Evolutionary conservation across 2,113 vertebrate genomes (phyloP).

Genomic region (Atractosteus spatula): DNA sequence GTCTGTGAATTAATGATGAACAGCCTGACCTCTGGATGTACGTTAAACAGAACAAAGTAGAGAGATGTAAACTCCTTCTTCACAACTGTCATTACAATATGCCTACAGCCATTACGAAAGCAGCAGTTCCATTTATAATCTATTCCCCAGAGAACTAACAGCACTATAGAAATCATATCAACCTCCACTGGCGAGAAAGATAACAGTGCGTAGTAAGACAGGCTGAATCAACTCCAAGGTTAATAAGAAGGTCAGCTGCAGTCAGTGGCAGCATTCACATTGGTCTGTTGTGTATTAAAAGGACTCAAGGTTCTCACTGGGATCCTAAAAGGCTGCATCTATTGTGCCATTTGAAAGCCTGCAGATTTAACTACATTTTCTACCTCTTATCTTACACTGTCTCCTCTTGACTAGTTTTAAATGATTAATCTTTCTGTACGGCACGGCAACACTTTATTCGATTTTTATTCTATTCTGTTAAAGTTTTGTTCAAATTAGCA

Average conservation of each 20-base stretch:
- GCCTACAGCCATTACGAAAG: background rate
- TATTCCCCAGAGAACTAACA: conserved; percentile 2
- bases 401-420: too few relatives aligned
- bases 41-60: conserved; percentile 4
- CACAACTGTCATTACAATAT: conserved; percentile 12
- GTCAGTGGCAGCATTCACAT: background rate
- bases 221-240: conserved; percentile 11
- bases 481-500: too few relatives aligned
- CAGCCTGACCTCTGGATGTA: conserved; percentile 8
- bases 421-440: too few relatives aligned
- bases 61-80: conserved; percentile 12
- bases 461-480: too few relatives aligned
- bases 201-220: conserved; percentile 7
- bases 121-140: conserved; percentile 14
- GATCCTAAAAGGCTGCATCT: background rate
- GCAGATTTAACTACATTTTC: background rate
- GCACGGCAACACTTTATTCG: too few relatives aligned
- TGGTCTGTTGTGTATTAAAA: background rate
- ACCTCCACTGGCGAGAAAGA: background rate
- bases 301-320: background rate
- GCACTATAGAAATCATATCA: conserved; percentile 4
- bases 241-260: conserved; percentile 13
- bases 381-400: too few relatives aligned
- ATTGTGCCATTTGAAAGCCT: background rate
- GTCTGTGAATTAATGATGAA: conserved; percentile 3